Evolutionary conservation across 2,888 invertebrate species (phyloP).

Genomic region (Epirrhoe tristata): DNA sequence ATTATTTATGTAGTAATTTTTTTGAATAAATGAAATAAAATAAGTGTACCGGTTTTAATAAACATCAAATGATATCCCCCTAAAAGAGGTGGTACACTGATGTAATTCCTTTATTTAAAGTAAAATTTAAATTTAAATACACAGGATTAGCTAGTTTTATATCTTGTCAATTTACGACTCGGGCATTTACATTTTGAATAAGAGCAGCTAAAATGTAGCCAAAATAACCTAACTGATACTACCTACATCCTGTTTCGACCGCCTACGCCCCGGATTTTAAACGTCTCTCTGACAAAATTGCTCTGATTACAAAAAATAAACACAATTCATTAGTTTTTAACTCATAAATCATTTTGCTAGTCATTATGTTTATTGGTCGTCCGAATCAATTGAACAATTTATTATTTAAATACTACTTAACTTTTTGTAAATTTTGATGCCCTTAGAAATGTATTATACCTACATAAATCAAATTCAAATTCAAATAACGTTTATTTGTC

Average conservation of each 20-base stretch:
- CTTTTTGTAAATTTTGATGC: neutral
- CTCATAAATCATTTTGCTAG: neutral
- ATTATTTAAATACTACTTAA: neutral
- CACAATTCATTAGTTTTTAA: neutral
- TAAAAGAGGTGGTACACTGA: no score
- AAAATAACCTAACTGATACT: neutral
- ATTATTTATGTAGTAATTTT: no score
- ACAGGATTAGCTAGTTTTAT: neutral
- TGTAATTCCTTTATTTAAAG: no score
- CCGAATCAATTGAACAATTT: neutral
- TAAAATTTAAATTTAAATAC: neutral
- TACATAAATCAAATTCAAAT: no score
- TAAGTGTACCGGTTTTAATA: no score
- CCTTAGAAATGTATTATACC: neutral
- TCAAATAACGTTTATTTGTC: no score
- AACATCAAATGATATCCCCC: no score
- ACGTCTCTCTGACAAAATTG: constrained; percentile 9
- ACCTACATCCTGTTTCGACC: constrained; percentile 28
- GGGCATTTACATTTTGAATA: constrained; percentile 10
- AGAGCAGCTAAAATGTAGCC: constrained; percentile 12
- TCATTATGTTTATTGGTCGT: constrained; percentile 10
- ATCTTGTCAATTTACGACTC: constrained; percentile 8
- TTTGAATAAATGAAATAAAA: no score
- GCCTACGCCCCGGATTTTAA: constrained; percentile 15
- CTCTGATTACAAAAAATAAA: constrained; percentile 16